Evolutionary conservation across 2,797 vertebrate species (phyloP).

Genomic region (Geotrypetes seraphini): DNA sequence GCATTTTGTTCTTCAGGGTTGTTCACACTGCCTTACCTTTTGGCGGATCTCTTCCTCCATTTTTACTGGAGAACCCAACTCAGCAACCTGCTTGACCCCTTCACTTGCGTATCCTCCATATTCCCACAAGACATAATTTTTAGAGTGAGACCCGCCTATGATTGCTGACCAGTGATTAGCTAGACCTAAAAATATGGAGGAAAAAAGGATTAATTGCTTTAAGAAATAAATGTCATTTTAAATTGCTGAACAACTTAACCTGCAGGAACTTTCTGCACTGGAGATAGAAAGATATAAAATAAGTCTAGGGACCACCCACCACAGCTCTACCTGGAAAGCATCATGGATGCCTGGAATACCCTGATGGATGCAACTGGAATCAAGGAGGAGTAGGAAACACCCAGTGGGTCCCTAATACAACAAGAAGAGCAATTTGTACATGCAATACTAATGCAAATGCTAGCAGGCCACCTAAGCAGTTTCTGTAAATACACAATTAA

Average conservation of each 20-base stretch:
- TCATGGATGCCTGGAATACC: too few species aligned
- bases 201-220: neutral
- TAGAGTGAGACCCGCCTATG: conserved; percentile 91
- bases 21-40: conserved; percentile 63
- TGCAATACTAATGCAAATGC: accelerated
- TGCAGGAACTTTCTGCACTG: too few species aligned
- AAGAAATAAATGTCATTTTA: conserved; percentile 1
- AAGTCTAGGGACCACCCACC: too few species aligned
- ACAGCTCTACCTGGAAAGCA: too few species aligned
- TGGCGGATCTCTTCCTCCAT: conserved; percentile 98
- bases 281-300: too few species aligned
- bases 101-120: conserved; percentile 85
- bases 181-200: conserved; percentile 56
- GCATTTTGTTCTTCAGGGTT: too few species aligned
- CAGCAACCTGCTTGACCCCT: conserved; percentile 88
- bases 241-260: conserved; percentile 4
- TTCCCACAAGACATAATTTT: conserved; percentile 91
- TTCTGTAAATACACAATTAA: too few species aligned
- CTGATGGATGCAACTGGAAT: too few species aligned
- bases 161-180: conserved; percentile 97
- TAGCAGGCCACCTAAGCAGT: too few species aligned
- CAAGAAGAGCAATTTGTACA: too few species aligned
- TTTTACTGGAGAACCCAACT: conserved; percentile 90
- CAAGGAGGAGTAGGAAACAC: too few species aligned
- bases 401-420: too few species aligned